These are phyloP conservation scores for Himalopsyche tibetana DNA, from an alignment of 2,888 invertebrate species.

Conservation along the genomic window DNA sequence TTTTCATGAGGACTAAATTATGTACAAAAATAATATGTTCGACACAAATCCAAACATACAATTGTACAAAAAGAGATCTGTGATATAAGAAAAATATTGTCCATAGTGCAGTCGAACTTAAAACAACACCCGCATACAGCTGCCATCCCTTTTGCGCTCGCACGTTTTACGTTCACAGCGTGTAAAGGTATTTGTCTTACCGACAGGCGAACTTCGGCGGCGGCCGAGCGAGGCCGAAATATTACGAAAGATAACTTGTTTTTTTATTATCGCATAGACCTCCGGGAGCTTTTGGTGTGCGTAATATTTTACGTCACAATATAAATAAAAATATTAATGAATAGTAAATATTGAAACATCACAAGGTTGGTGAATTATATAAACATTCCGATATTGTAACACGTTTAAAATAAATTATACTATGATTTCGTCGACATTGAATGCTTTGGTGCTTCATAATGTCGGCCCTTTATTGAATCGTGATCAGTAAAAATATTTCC, in stretches of 20 bases:
- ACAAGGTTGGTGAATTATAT: background rate
- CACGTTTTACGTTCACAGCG: constrained; percentile 43
- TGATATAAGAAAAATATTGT: constrained; percentile 46
- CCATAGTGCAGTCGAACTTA: constrained; percentile 56
- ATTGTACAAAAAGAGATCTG: constrained; percentile 11
- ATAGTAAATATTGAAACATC: constrained; percentile 32
- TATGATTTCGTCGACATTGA: too few relatives aligned
- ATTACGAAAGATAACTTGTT: constrained; percentile 62
- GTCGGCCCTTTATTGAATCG: too few relatives aligned
- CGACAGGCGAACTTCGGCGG: constrained; percentile 48
- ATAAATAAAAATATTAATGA: constrained; percentile 28
- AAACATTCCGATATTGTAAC: constrained; percentile 41
- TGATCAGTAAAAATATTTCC: too few relatives aligned
- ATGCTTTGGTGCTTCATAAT: too few relatives aligned
- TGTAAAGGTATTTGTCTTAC: constrained; percentile 53
- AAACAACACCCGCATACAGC: constrained; percentile 55
- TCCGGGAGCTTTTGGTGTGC: constrained; percentile 49
- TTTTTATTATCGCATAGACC: constrained; percentile 58
- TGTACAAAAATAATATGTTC: too few relatives aligned
- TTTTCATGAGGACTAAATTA: too few relatives aligned
- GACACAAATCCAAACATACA: constrained; percentile 19
- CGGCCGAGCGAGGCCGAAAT: constrained; percentile 56
- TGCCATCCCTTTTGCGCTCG: constrained; percentile 49
- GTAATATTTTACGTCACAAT: constrained; percentile 49
- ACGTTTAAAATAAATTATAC: background rate